phyloP scores from a whole-genome alignment of 2,797 vertebrate genomes.

The Hydrocynus forskahlii region DNA sequence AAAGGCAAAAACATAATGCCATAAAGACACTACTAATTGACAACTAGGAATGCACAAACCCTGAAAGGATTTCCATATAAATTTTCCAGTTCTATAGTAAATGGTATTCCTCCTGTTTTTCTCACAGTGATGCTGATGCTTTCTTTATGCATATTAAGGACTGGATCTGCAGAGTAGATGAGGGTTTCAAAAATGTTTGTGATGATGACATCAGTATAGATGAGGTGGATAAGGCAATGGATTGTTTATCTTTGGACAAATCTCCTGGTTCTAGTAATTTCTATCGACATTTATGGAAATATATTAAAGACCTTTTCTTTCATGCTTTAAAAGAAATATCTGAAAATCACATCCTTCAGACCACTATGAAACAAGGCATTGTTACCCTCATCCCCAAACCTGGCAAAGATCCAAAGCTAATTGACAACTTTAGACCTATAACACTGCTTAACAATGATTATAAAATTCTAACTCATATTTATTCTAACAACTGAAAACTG shows the following conservation, averaged over 20 bases:
- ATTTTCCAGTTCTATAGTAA: not conserved
- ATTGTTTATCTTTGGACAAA: not conserved
- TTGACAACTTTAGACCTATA: too few relatives aligned
- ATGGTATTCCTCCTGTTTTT: not conserved
- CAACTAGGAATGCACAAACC: not conserved
- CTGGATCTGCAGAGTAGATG: not conserved
- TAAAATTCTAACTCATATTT: too few relatives aligned
- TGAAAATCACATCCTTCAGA: too few relatives aligned
- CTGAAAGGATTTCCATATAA: not conserved
- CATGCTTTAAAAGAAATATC: too few relatives aligned
- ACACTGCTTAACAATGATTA: too few relatives aligned
- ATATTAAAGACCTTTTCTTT: too few relatives aligned
- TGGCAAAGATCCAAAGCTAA: too few relatives aligned
- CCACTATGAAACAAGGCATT: too few relatives aligned
- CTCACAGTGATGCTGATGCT: not conserved
- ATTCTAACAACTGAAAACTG: too few relatives aligned
- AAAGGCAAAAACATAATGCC: not conserved
- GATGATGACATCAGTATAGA: not conserved
- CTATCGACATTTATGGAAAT: too few relatives aligned
- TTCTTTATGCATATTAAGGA: not conserved
- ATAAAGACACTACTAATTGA: slow-evolving; percentile 10
- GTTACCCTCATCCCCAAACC: too few relatives aligned
- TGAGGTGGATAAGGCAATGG: not conserved
- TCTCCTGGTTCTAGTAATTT: slow-evolving; percentile 2
- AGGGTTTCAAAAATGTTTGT: not conserved